Evolutionary conservation across 2,113 vertebrate genomes (phyloP), one percentile per base, ranked within the genome.

Genomic region (Rhadina sibilatrix): DNA sequence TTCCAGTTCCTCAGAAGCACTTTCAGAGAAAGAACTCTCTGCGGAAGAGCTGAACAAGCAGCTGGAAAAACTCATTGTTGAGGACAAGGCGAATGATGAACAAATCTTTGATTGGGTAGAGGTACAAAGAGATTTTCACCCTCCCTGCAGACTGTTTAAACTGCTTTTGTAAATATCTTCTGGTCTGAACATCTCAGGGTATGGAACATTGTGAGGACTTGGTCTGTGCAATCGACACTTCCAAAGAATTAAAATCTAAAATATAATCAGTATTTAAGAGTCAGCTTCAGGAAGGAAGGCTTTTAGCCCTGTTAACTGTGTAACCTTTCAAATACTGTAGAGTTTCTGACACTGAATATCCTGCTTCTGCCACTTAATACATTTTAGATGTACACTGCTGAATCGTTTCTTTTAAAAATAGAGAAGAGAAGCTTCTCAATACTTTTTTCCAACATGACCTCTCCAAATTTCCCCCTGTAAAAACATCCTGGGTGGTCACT

Each of bases 41-140:
- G 98, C 98, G 0, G 99, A 99, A 90, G 99, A 99, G 96, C 97
- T 99, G 72, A 98, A 97, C 96, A 98, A 92, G 81, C 98, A 99
- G 95, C 98, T 99, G 33, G 99, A 99, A 90, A 98, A 98, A 93
- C 99, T 99, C 94, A 98, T 99, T 59, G 98, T 98, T 70, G 99
- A 99, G 96, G 99, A 99, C 87, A 98, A 99, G 97, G 99, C 99
- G 23, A 99, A 98, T 28, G 99, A 99, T 22, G 99, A 99, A 97
- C 98, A 99, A 94, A 99, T 99, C 97, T 99, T 99, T 97, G 99
- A 99, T 95, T 99, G 99, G 99, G 98, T 99, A 78, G 99, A 99
- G 99, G 99, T 99, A 98, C 86, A 96, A 90, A 95, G 83, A 88
- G 63, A 0, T 68, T 54, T 74, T 79, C 91, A 89, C 63, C 35